Evolutionary conservation across 2,797 vertebrate species (phyloP), one percentile per base, ranked within the genome.

Genomic region (Acanthopagrus latus): DNA sequence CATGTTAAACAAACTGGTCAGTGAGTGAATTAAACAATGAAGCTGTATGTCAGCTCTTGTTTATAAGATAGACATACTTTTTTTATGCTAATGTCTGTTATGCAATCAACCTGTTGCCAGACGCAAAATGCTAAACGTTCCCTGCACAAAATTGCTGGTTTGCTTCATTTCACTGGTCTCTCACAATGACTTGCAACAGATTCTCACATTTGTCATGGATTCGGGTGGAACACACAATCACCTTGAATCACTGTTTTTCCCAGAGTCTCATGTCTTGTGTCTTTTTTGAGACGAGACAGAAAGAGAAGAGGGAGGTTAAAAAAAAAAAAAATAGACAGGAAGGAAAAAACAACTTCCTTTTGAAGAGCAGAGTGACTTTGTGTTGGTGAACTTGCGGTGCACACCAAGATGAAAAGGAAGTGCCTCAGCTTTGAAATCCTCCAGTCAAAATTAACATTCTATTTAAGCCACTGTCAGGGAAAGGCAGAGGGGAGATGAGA

Each of bases 361-460:
- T 82, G 85, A 91, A 84, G 74, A 85, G 88, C 73, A 51, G 84
- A 85, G 80, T 88, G 86, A 91, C 91, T 92, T 93, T 93, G 90
- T 89, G 89, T 91, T 89, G 91, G 91, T 90, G 90, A 94, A 94
- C 92, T 92, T 91, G 89, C 68, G 86, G 92, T 92, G 88, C 87
- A 90, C 73, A 68, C 76, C 58, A 81, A 92, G 92, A 94, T 93
- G 90, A 94, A 94, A 95, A 89, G 88, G 80, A 88, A 70, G 86
- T 86, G 89, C 79, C 80, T 89, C 27, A 43, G 75, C 92, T 94
- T 94, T 94, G 92, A 95, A 94, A 94, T 92, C 86, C 92, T 90
- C 84, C 86, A 89, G 92, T 94, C 89, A 91, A 93, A 95, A 95
- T 93, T 90, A 93, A 94, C 92, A 94, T 94, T 95, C 90, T 94